A percentile compares a stretch with the other conserved stretches of the same genome.
These are phyloP conservation scores for Coenonympha glycerion DNA, from an alignment of 2,888 invertebrate species.

Conservation along the genomic window DNA sequence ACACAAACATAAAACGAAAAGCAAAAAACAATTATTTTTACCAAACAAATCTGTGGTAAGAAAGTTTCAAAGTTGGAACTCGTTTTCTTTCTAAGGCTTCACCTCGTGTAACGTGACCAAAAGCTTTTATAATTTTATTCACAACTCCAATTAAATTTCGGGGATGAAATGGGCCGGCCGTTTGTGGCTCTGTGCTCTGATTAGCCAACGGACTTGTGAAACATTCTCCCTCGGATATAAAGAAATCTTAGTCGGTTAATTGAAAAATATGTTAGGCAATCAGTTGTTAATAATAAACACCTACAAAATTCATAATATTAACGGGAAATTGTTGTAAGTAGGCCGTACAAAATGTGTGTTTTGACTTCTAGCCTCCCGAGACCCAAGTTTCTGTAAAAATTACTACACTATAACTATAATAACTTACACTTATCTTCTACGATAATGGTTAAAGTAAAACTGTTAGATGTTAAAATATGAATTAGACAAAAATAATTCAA, in stretches of 20 bases:
- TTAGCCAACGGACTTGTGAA: slow-evolving; percentile 16
- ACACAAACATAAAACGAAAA: background rate
- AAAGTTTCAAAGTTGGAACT: slow-evolving; percentile 48
- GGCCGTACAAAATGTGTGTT: too few species aligned
- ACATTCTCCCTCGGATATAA: background rate
- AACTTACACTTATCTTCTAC: too few species aligned
- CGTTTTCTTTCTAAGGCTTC: slow-evolving; percentile 59
- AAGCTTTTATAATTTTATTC: slow-evolving; percentile 45
- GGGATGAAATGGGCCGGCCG: slow-evolving; percentile 21
- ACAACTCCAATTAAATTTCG: slow-evolving; percentile 34
- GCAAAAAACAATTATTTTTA: slow-evolving; percentile 8
- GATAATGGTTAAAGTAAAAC: too few species aligned
- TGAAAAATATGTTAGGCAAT: background rate
- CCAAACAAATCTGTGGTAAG: background rate
- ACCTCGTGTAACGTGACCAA: slow-evolving; percentile 51
- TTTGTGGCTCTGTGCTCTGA: slow-evolving; percentile 10
- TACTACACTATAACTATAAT: too few species aligned
- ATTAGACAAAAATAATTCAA: too few species aligned
- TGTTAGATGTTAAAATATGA: too few species aligned
- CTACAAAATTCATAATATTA: too few species aligned
- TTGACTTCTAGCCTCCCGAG: too few species aligned
- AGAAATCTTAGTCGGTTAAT: background rate
- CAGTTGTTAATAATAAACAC: background rate
- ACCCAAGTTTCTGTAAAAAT: too few species aligned
- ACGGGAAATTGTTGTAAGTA: too few species aligned